Evolutionary conservation across 2,797 vertebrate genomes (phyloP).

Genomic region (Acrossocheilus wenchowensis): DNA sequence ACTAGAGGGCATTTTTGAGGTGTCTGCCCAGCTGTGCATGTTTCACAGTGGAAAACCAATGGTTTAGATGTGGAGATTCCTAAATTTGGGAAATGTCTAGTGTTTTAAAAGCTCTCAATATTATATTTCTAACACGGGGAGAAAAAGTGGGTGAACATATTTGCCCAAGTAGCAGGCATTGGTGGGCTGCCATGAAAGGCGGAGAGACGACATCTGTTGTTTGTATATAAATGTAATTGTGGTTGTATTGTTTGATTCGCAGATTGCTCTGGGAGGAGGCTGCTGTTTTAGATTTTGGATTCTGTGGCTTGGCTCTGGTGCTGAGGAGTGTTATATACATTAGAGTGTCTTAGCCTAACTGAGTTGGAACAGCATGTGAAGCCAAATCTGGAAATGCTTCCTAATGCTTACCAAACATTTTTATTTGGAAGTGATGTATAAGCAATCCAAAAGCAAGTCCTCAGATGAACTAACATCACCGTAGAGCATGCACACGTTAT

Average conservation of each 20-base stretch:
- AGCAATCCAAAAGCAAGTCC: conserved; percentile 11
- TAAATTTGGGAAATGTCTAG: conserved; percentile 56
- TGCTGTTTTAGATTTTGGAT: conserved; percentile 52
- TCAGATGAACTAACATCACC: conserved; percentile 19
- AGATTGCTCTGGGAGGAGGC: conserved; percentile 57
- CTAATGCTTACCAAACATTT: conserved; percentile 13
- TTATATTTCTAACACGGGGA: conserved; percentile 61
- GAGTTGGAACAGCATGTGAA: conserved; percentile 15
- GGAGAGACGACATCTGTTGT: conserved; percentile 67
- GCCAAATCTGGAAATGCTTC: conserved; percentile 14
- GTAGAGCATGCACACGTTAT: neutral
- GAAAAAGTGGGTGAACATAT: neutral
- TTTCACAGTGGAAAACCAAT: conserved; percentile 7
- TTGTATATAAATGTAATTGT: conserved; percentile 67
- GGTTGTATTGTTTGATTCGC: conserved; percentile 64
- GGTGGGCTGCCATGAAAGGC: conserved; percentile 54
- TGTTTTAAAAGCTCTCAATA: conserved; percentile 65
- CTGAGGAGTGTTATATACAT: conserved; percentile 56
- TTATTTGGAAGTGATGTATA: neutral
- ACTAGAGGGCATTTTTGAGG: conserved; percentile 31
- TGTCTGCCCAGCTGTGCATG: neutral
- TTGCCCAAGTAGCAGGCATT: neutral
- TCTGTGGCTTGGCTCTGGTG: conserved; percentile 61
- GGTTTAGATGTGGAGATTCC: conserved; percentile 25
- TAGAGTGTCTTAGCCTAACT: conserved; percentile 12